These are phyloP conservation scores for Eupelmus urozonus DNA, from an alignment of 2,888 invertebrate species.

Conservation along the genomic window DNA sequence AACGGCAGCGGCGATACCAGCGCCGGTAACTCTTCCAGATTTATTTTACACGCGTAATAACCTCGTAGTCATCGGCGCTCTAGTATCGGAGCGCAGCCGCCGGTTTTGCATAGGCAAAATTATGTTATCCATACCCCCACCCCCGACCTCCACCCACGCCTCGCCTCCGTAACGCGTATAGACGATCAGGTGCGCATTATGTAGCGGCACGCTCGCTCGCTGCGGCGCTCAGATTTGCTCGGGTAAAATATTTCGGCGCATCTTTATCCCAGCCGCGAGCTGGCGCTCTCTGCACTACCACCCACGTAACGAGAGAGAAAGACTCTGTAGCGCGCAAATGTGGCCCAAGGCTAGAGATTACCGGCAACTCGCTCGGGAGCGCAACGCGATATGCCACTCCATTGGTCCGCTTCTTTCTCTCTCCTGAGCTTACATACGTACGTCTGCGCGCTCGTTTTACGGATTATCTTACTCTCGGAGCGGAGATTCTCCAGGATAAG, in stretches of 20 bases:
- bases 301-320: neutral
- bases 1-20: too few species aligned
- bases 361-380: too few species aligned
- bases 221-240: too few species aligned
- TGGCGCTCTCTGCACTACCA: neutral
- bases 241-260: constrained; percentile 27
- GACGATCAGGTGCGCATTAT: constrained; percentile 25
- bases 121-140: constrained; percentile 11
- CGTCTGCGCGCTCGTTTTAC: neutral
- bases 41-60: too few species aligned
- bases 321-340: constrained; percentile 8
- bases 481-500: neutral
- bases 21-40: too few species aligned
- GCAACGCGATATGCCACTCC: constrained; percentile 34
- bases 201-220: constrained; percentile 10
- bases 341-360: constrained; percentile 20
- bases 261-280: constrained; percentile 5
- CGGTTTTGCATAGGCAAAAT: neutral
- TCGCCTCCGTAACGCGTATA: too few species aligned
- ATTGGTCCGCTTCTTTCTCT: constrained; percentile 1
- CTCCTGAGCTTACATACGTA: neutral
- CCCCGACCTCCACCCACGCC: too few species aligned
- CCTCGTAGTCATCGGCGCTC: too few species aligned
- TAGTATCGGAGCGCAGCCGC: neutral
- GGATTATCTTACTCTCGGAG: neutral